Conservation (phyloP, 1,140 invertebrate species). For the Scylla paramamosain region DNA sequence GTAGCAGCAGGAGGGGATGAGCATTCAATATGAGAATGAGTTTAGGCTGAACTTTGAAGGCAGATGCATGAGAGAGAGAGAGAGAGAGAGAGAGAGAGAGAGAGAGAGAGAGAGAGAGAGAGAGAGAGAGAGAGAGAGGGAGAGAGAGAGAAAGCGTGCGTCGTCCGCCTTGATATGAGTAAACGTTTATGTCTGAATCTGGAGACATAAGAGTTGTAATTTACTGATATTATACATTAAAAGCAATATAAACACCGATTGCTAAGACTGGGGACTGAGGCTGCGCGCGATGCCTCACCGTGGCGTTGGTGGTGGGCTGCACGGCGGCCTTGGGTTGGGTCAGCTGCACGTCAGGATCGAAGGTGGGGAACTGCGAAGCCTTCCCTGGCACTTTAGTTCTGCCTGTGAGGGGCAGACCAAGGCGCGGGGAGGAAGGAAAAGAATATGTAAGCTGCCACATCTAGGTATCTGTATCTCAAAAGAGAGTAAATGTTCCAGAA, state of each 20-base stretch:
- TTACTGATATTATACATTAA: no score
- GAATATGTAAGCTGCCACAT: not conserved
- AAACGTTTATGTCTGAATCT: no score
- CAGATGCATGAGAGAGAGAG: not conserved
- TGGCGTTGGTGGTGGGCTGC: not conserved
- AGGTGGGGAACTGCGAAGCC: not conserved
- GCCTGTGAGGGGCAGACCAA: not conserved
- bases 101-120: conserved; percentile 37
- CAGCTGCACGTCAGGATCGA: conserved; percentile 59
- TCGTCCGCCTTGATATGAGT: not conserved
- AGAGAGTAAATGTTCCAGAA: not conserved
- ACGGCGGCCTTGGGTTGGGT: conserved; percentile 46
- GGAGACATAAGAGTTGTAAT: no score
- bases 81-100: conserved; percentile 43
- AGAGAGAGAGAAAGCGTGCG: not conserved
- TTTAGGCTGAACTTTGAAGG: no score
- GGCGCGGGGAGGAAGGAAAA: not conserved
- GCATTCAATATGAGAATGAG: no score
- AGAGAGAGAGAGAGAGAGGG: conserved; percentile 38
- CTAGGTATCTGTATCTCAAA: not conserved
- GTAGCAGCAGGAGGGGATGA: not conserved
- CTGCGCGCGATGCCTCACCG: not conserved
- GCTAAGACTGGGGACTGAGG: no score
- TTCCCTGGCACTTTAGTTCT: conserved; percentile 39
- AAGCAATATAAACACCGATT: no score